Evolutionary conservation across 2,797 vertebrate genomes (phyloP).

Genomic region (Arrhamphus sclerolepis): DNA sequence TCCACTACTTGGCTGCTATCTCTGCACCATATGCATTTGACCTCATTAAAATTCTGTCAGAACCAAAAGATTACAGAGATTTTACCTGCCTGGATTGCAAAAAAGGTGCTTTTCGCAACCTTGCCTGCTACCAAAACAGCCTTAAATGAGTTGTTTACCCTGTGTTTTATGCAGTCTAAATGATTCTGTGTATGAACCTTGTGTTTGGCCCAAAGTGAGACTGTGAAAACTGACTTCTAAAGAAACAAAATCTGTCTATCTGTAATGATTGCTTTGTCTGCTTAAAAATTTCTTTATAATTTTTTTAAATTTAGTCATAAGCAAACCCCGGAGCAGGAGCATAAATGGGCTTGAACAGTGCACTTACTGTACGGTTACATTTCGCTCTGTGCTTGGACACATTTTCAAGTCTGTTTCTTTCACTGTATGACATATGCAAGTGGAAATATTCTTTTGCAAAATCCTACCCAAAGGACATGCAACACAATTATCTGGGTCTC

Average conservation of each 20-base stretch:
- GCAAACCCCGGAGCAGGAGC: too few relatives aligned
- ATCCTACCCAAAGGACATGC: background rate
- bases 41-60: conserved; percentile 56
- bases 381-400: too few relatives aligned
- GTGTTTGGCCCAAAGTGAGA: conserved; percentile 44
- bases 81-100: conserved; percentile 31
- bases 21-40: conserved; percentile 56
- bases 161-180: too few relatives aligned
- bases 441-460: background rate
- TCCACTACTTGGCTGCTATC: conserved; percentile 49
- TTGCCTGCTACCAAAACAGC: too few relatives aligned
- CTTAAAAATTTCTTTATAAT: too few relatives aligned
- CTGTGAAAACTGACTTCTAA: background rate
- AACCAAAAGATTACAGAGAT: conserved; percentile 13
- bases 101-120: background rate
- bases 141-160: too few relatives aligned
- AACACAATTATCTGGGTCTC: conserved; percentile 13
- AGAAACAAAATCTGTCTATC: background rate
- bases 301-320: too few relatives aligned
- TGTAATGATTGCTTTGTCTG: background rate
- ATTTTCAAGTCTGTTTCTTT: background rate
- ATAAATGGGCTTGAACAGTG: too few relatives aligned
- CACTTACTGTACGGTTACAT: too few relatives aligned
- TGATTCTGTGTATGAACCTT: conserved; percentile 3
- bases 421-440: background rate